These are phyloP conservation scores for Sula dactylatra DNA, from an alignment of 2,113 vertebrate genomes.

Conservation along the genomic window DNA sequence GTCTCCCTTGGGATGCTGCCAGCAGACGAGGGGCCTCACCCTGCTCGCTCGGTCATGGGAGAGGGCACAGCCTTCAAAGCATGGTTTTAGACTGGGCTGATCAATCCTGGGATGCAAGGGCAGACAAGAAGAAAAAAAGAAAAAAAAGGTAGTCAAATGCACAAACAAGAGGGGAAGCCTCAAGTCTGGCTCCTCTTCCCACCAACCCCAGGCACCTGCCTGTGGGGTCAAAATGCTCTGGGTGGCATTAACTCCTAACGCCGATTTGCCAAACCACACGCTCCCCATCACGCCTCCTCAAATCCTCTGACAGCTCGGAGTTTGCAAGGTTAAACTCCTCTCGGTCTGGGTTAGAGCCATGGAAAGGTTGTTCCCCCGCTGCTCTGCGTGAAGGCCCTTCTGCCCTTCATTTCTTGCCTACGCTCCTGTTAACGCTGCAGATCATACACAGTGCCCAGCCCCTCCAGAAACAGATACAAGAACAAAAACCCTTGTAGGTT, in stretches of 20 bases:
- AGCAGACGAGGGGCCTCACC: neutral
- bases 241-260: neutral
- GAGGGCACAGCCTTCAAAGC: neutral
- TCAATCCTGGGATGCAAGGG: neutral
- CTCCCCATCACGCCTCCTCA: neutral
- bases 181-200: neutral
- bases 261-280: fast-evolving
- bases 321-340: neutral
- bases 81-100: neutral
- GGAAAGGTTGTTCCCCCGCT: fast-evolving
- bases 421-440: fast-evolving
- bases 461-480: neutral
- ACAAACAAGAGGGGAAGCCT: neutral
- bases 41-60: fast-evolving
- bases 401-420: neutral
- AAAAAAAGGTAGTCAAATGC: neutral
- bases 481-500: neutral
- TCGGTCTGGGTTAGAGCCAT: fast-evolving
- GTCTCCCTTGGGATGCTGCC: neutral
- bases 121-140: neutral
- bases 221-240: neutral
- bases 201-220: neutral
- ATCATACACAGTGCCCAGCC: neutral
- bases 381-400: neutral
- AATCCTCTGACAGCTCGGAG: neutral